Conservation (phyloP, 2,888 invertebrate species). For the Acanthosepion esculentum region DNA sequence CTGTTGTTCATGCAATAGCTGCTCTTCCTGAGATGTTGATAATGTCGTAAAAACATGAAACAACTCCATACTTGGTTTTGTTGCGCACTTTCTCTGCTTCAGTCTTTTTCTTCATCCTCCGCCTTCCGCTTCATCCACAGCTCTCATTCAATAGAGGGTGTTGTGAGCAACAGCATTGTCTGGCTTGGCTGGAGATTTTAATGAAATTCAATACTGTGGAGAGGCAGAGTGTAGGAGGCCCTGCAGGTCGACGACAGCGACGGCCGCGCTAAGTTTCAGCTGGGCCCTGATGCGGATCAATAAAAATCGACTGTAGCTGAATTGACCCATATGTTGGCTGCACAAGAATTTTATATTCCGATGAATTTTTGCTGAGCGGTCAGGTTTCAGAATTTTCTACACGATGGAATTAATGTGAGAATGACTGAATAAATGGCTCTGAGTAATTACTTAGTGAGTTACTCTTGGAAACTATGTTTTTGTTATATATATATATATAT, state of each 20-base stretch:
- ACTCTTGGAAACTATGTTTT: background rate
- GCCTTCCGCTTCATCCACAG: no score
- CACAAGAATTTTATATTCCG: constrained; percentile 15
- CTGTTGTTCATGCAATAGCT: no score
- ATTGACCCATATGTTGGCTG: constrained; percentile 22
- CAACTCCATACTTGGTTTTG: background rate
- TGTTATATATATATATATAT: no score
- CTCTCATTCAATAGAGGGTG: no score
- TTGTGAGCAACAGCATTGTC: no score
- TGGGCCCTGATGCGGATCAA: background rate
- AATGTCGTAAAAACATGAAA: no score
- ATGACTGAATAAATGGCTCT: background rate
- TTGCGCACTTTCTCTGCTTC: background rate
- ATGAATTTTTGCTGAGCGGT: background rate
- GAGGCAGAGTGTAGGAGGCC: no score
- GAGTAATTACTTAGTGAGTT: background rate
- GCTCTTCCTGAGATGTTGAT: no score
- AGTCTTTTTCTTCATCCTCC: background rate
- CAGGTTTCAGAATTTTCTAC: background rate
- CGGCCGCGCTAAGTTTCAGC: no score
- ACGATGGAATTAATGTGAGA: background rate
- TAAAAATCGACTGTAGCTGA: background rate
- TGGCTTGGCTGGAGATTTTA: no score
- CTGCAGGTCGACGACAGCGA: no score
- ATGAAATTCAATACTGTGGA: no score